These are phyloP conservation scores for Chrysomela aeneicollis DNA, from an alignment of 2,888 invertebrate genomes.

Conservation along the genomic window DNA sequence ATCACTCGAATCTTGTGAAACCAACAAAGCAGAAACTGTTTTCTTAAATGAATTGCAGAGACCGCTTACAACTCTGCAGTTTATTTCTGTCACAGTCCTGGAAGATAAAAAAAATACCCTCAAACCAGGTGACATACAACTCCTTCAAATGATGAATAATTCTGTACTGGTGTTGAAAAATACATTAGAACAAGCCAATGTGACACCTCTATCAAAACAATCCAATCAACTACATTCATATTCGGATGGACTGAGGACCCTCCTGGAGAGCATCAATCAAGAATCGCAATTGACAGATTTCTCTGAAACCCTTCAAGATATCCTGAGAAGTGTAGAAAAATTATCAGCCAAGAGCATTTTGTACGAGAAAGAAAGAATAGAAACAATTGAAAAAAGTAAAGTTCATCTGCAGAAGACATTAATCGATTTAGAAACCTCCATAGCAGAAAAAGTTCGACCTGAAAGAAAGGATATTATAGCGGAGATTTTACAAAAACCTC, in stretches of 20 bases:
- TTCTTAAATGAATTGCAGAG: constrained; percentile 53
- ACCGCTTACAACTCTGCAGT: constrained; percentile 56
- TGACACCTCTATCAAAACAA: constrained; percentile 32
- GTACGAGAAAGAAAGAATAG: constrained; percentile 38
- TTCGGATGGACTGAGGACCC: constrained; percentile 43
- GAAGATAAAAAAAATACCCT: constrained; percentile 54
- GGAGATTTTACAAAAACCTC: constrained; percentile 52
- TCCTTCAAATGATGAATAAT: constrained; percentile 51
- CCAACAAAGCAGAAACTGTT: constrained; percentile 50
- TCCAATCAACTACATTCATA: constrained; percentile 36
- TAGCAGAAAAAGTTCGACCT: constrained; percentile 37
- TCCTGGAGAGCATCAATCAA: constrained; percentile 56
- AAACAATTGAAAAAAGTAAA: constrained; percentile 29
- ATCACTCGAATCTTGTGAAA: constrained; percentile 41
- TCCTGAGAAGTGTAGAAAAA: constrained; percentile 52
- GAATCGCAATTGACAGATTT: constrained; percentile 59
- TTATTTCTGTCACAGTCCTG: constrained; percentile 53
- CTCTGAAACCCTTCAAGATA: constrained; percentile 58
- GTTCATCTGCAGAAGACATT: constrained; percentile 32
- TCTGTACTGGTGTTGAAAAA: constrained; percentile 51
- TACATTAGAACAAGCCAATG: constrained; percentile 44
- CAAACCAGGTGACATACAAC: constrained; percentile 52
- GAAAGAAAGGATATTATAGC: constrained; percentile 41
- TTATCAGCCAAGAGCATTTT: constrained; percentile 45
- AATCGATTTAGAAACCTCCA: constrained; percentile 42